Percentiles rank a stretch among this genome's conserved stretches.
phyloP scores from a whole-genome alignment of 2,888 invertebrate species.

The Calameuta idolon region DNA sequence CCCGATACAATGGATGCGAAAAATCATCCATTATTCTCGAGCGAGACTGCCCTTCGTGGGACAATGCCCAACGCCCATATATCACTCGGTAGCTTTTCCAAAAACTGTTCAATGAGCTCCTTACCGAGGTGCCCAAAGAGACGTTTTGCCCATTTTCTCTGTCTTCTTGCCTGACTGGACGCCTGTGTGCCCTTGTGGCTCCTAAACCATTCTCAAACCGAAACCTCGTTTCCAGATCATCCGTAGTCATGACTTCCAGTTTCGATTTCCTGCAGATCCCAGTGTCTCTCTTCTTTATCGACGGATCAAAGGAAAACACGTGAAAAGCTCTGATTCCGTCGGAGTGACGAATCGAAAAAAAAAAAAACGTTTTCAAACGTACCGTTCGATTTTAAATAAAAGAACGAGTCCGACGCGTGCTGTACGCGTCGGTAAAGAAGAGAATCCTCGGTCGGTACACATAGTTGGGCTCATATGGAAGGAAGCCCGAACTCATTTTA shows the following conservation, averaged over 20 bases:
- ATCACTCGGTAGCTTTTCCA: conserved; percentile 62
- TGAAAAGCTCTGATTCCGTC: too few species aligned
- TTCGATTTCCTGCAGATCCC: too few species aligned
- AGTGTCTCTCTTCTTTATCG: too few species aligned
- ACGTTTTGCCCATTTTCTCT: conserved; percentile 26
- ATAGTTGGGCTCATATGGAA: neutral
- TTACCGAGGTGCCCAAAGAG: conserved; percentile 39
- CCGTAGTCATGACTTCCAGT: too few species aligned
- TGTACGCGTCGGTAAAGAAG: too few species aligned
- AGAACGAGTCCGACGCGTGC: too few species aligned
- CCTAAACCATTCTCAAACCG: conserved; percentile 44
- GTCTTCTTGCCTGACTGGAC: conserved; percentile 15
- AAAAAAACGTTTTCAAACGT: too few species aligned
- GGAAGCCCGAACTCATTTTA: conserved; percentile 17
- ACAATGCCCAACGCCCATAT: conserved; percentile 64
- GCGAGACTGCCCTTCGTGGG: conserved; percentile 35
- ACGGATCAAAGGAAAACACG: too few species aligned
- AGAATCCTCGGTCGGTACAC: too few species aligned
- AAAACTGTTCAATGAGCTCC: conserved; percentile 54
- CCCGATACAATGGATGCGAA: conserved; percentile 61
- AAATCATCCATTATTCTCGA: conserved; percentile 65
- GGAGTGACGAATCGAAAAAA: too few species aligned
- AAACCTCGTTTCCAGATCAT: conserved; percentile 38
- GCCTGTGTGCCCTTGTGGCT: neutral
- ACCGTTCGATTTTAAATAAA: too few species aligned